Evolutionary conservation across 2,797 vertebrate genomes (phyloP).

Genomic region (Cuniculus paca): DNA sequence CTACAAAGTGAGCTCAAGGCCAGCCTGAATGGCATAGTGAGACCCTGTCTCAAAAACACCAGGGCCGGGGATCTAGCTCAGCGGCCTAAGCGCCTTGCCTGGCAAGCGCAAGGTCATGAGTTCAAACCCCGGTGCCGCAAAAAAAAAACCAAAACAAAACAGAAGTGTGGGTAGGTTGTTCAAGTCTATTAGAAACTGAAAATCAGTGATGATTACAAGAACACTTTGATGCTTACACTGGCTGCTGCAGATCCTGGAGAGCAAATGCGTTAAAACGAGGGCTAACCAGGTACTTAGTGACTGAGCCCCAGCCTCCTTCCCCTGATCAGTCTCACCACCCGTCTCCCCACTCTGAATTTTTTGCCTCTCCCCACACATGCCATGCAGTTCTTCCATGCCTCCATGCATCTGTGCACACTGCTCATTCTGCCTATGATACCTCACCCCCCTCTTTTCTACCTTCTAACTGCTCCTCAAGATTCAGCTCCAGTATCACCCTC

Average conservation of each 20-base stretch:
- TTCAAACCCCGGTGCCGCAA: too few species aligned
- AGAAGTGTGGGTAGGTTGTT: not conserved
- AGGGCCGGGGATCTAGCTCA: too few species aligned
- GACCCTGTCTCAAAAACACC: too few species aligned
- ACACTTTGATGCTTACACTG: not conserved
- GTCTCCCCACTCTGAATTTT: not conserved
- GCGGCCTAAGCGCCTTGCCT: too few species aligned
- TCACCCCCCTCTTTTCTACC: not conserved
- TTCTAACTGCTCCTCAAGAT: not conserved
- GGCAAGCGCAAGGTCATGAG: too few species aligned
- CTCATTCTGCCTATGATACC: not conserved
- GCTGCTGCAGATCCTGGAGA: not conserved
- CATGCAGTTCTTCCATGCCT: slow-evolving; percentile 67
- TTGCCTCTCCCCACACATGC: slow-evolving; percentile 55
- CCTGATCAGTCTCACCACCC: not conserved
- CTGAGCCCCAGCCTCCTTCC: not conserved
- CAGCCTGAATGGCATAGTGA: too few species aligned
- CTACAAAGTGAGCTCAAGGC: too few species aligned
- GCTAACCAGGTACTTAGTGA: not conserved
- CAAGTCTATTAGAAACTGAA: slow-evolving; percentile 35
- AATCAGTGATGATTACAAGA: not conserved
- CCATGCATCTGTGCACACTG: slow-evolving; percentile 40
- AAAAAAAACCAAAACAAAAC: too few species aligned
- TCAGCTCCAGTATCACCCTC: not conserved
- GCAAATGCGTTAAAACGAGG: not conserved